A percentile compares a stretch with the other conserved stretches of the same genome.
Evolutionary conservation across 2,113 vertebrate genomes (phyloP).

Genomic region (Apus apus): DNA sequence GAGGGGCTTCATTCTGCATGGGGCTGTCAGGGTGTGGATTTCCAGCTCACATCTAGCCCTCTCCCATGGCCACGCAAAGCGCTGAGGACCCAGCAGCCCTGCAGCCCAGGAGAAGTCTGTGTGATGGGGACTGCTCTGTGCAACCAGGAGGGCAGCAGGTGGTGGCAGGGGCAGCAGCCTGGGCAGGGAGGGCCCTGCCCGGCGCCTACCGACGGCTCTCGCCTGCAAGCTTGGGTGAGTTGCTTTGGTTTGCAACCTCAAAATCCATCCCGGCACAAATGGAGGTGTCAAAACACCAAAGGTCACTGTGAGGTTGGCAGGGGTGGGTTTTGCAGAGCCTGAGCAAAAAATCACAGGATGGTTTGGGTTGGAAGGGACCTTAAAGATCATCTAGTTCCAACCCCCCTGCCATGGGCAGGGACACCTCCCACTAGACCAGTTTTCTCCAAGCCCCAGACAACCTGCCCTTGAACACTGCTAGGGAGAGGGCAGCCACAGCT

Average conservation of each 20-base stretch:
- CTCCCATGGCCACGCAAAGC: neutral
- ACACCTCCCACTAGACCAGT: no score
- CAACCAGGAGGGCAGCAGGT: rapidly evolving
- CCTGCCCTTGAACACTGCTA: no score
- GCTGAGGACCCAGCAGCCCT: rapidly evolving
- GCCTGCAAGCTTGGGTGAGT: neutral
- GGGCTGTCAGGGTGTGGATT: neutral
- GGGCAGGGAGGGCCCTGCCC: neutral
- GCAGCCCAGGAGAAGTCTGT: rapidly evolving
- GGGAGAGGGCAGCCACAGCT: no score
- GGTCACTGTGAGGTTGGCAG: neutral
- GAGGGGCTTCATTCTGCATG: neutral
- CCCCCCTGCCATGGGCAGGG: no score
- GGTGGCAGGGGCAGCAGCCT: neutral
- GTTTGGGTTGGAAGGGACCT: no score
- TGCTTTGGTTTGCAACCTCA: rapidly evolving
- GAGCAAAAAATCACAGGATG: neutral
- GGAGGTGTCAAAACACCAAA: neutral
- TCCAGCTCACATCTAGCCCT: neutral
- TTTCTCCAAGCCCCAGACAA: no score
- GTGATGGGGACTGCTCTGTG: neutral
- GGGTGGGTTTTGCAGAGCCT: neutral
- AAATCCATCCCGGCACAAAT: neutral
- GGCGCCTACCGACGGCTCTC: neutral
- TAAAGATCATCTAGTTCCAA: no score